Percentiles rank a stretch among this genome's conserved stretches.
These are phyloP conservation scores for Temnothorax longispinosus DNA, from an alignment of 1,140 invertebrate genomes.

Conservation along the genomic window DNA sequence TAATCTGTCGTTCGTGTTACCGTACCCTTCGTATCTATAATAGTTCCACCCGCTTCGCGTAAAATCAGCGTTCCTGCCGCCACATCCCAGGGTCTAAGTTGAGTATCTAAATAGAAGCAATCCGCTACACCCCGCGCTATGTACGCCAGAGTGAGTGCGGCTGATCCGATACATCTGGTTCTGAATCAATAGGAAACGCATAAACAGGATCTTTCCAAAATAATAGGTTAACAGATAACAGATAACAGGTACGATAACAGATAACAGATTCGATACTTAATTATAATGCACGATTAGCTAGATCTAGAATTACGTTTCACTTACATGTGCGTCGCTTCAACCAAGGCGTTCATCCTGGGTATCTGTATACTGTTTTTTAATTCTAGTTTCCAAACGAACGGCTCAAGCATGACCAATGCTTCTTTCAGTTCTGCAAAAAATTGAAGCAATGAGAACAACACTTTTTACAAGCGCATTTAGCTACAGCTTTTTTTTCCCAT, in stretches of 20 bases:
- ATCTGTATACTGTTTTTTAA: neutral
- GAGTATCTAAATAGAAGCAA: conserved; percentile 88
- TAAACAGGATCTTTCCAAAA: neutral
- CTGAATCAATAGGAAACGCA: conserved; percentile 79
- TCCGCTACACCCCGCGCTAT: conserved; percentile 90
- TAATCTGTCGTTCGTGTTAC: neutral
- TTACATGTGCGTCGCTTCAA: conserved; percentile 67
- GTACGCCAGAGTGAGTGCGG: conserved; percentile 89
- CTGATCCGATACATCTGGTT: conserved; percentile 90
- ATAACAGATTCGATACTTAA: neutral
- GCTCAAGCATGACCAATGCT: conserved; percentile 71
- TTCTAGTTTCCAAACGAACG: conserved; percentile 16
- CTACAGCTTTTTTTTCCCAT: neutral
- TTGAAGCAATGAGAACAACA: neutral
- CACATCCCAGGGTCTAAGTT: conserved; percentile 89
- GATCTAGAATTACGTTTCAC: conserved; percentile 17
- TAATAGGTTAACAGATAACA: neutral
- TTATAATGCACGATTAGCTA: neutral
- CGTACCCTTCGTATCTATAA: conserved; percentile 88
- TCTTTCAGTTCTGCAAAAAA: conserved; percentile 72
- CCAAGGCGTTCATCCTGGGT: conserved; percentile 49
- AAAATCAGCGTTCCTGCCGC: conserved; percentile 90
- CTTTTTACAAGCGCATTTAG: neutral
- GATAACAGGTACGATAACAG: neutral
- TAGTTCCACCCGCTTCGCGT: conserved; percentile 91